phyloP scores from a whole-genome alignment of 2,888 invertebrate genomes.

The Chrysotoxum bicinctum region DNA sequence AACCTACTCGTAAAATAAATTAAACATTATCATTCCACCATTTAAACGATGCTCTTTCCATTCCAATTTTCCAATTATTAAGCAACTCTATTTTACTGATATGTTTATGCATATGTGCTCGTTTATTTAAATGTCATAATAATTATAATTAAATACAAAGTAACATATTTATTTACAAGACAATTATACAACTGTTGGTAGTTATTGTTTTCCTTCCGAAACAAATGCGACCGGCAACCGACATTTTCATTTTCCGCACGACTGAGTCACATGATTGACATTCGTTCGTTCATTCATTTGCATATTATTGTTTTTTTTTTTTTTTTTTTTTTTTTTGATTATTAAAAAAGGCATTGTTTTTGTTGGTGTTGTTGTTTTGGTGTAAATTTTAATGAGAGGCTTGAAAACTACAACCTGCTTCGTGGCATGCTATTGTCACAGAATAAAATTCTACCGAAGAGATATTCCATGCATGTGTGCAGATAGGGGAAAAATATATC shows the following conservation, averaged over 20 bases:
- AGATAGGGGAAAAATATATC: not conserved
- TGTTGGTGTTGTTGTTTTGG: not conserved
- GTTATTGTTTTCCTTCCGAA: not conserved
- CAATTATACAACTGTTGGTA: not conserved
- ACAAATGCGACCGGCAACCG: slow-evolving; percentile 2
- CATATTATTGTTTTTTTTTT: not conserved
- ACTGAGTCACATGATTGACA: slow-evolving; percentile 56
- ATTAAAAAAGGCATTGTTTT: not conserved
- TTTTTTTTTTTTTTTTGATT: not conserved
- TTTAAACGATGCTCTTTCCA: not conserved
- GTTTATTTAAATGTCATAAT: slow-evolving; percentile 1
- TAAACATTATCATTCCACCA: not conserved
- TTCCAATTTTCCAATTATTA: not conserved
- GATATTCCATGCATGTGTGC: not conserved
- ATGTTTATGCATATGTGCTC: not conserved
- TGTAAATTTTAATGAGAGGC: slow-evolving; percentile 17
- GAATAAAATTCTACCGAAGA: not conserved
- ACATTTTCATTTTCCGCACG: slow-evolving; percentile 59
- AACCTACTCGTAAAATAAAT: not conserved
- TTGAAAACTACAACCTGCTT: not conserved
- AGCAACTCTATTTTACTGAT: not conserved
- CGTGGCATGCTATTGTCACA: not conserved
- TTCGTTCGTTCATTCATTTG: slow-evolving; percentile 27
- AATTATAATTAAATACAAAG: not conserved
- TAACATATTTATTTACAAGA: not conserved